A percentile compares a stretch with the other conserved stretches of the same genome.
Evolutionary conservation across 2,888 invertebrate genomes (phyloP).

Genomic region (Heliconius charithonia): DNA sequence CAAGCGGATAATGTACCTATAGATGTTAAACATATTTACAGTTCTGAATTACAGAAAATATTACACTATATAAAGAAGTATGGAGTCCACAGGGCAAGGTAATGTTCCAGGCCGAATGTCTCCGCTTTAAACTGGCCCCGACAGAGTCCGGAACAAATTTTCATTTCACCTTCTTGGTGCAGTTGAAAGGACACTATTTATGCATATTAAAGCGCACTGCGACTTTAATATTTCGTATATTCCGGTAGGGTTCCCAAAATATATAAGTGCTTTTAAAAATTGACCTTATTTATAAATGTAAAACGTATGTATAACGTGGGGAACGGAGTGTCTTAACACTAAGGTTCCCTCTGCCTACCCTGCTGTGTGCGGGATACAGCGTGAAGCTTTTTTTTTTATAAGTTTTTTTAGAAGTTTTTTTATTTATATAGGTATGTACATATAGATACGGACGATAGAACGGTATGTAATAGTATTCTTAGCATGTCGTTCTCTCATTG

Average conservation of each 20-base stretch:
- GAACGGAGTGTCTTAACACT: too few species aligned
- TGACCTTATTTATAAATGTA: background rate
- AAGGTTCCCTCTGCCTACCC: too few species aligned
- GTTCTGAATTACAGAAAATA: background rate
- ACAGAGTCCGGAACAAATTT: constrained; percentile 46
- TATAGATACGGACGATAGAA: too few species aligned
- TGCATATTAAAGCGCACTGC: constrained; percentile 49
- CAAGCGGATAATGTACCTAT: too few species aligned
- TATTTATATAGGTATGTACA: too few species aligned
- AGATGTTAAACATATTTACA: too few species aligned
- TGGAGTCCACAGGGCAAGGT: background rate
- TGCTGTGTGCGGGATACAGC: too few species aligned
- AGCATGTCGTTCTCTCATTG: too few species aligned
- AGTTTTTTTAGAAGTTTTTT: too few species aligned
- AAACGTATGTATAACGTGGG: too few species aligned
- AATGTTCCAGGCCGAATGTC: constrained; percentile 21
- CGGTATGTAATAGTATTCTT: too few species aligned
- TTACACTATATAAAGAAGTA: background rate
- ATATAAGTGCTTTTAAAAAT: background rate
- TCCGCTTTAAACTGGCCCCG: constrained; percentile 29
- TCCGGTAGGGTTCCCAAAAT: background rate
- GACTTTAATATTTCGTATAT: constrained; percentile 40
- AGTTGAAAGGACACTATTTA: constrained; percentile 49
- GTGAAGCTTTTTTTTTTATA: too few species aligned
- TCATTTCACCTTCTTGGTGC: constrained; percentile 47